Conservation (phyloP, 1,140 invertebrate species). For the Drosophila insularis region DNA sequence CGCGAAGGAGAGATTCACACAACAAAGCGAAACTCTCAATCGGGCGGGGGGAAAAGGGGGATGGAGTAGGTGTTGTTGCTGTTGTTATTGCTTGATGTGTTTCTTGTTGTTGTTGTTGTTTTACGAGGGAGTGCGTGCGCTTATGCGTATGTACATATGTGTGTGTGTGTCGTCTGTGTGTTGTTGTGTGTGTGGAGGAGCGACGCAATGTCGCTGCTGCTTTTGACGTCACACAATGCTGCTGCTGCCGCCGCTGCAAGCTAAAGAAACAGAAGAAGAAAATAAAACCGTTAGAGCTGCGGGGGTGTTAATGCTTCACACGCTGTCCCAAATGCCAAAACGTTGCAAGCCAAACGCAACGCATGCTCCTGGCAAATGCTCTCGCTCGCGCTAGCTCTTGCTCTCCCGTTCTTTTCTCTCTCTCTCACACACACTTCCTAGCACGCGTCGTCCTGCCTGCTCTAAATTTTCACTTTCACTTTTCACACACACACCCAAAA, state of each 20-base stretch:
- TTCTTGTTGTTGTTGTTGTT: constrained; percentile 51
- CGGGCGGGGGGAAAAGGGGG: constrained; percentile 6
- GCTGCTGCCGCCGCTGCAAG: constrained; percentile 50
- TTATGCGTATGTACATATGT: constrained; percentile 27
- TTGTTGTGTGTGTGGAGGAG: constrained; percentile 36
- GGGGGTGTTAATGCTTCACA: constrained; percentile 67
- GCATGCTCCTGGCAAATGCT: constrained; percentile 28
- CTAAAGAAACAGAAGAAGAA: constrained; percentile 20
- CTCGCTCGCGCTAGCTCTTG: constrained; percentile 20
- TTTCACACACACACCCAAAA: constrained; percentile 74
- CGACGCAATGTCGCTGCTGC: constrained; percentile 44
- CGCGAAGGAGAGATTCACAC: constrained; percentile 10
- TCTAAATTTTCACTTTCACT: constrained; percentile 80
- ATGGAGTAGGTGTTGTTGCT: constrained; percentile 14
- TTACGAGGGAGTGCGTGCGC: constrained; percentile 18
- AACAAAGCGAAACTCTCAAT: constrained; percentile 7
- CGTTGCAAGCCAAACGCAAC: constrained; percentile 28
- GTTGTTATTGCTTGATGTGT: constrained; percentile 16
- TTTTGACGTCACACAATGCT: constrained; percentile 65
- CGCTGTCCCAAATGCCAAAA: constrained; percentile 60
- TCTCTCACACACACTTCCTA: constrained; percentile 21
- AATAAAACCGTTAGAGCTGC: constrained; percentile 36
- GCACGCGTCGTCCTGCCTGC: constrained; percentile 34
- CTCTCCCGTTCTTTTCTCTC: constrained; percentile 9
- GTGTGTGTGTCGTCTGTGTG: constrained; percentile 36